Evolutionary conservation across 2,113 vertebrate genomes (phyloP), one percentile per base, ranked within the genome.

Genomic region (Geococcyx californianus): DNA sequence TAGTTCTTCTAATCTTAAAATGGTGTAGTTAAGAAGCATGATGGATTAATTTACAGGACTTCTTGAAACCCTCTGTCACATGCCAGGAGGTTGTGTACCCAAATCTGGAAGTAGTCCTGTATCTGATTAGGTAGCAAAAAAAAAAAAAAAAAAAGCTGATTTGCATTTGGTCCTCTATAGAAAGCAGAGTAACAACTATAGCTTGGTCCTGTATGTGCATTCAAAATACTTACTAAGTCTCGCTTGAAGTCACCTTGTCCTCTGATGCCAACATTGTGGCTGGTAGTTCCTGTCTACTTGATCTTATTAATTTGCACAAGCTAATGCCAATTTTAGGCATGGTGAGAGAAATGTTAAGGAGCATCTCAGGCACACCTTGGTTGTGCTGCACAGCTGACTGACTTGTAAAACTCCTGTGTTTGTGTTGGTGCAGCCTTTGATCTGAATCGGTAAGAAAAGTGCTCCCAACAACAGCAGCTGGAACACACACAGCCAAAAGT

Each of bases 341-440:
- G 16, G 21, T 11, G 28, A 85, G 66, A 63, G 63, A 60, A 68
- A 68, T 13, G 7, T 34, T 84, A n/a, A 38, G 77, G 89, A 78
- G 54, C 40, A 73, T 67, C 69, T 64, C 3, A 1, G n/a, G 64
- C 38, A 49, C 76, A 86, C 51, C 87, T 86, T 59, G 1, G 1
- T 69, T 36, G 4, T 0, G 33, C 18, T 0, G 28, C 62, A 59
- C 55, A 92, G 84, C 89, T 94, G 93, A 94, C 60, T 33, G 59
- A 79, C 78, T 76, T 66, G 96, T 86, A 60, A 89, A 89, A 34
- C 59, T 77, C 25, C 0, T 28, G 29, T 83, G 75, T 80, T 90
- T 68, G 68, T 89, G 40, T 69, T 18, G 84, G 75, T 83, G 18
- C 75, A 62, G 45, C 24, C 83, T 98, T 98, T 98, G 98, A 98